Evolutionary conservation across 2,888 invertebrate species (phyloP), one percentile per base, ranked within the genome.

Genomic region (Caenorhabditis afra): DNA sequence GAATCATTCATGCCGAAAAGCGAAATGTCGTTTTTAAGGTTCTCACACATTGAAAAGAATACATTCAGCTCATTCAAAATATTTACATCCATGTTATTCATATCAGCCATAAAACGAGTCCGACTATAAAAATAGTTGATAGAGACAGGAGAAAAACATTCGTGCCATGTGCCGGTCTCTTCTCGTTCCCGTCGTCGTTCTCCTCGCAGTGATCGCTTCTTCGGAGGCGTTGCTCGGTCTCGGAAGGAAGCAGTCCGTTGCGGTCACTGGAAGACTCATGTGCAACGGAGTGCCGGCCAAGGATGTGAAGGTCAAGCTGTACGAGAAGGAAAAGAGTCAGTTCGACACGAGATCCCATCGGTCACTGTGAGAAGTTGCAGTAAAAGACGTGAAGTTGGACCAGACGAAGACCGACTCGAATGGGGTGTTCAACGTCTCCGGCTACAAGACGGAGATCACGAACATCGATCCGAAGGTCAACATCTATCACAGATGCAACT

Each of bases 241-340:
- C 11, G 81, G 81, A 35, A 62, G 79, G 20, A 73, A 71, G 29
- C 82, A 82, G 47, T 82, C 82, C 2, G 78, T 80, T 12, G 74
- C 70, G 14, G 82, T 80, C 7, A 71, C 70, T 29, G 82, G 80
- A 35, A 37, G 67, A 12, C 66, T 82, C 1, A 74, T 73, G n/a
- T 82, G 82, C 47, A 80, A 80, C 55, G 82, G 82, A 49, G 12
- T 35, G 14, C 78, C 77, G 10, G 82, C 82, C 18, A 44, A 64
- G n/a, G 58, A 67, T 53, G 65, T 80, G 16, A 82, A 82, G 64
- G 57, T 82, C 41, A 81, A 78, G 50, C 52, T 80, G 44, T 80
- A 80, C 29, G 82, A 81, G 53, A 81, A 78, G 58, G 80, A 82
- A 52, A 73, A 62, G 16, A 75, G 80, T 82, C 41, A 78, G 82